A percentile compares a stretch with the other conserved stretches of the same genome.
phyloP scores from a whole-genome alignment of 2,113 vertebrate genomes.

The Menura novaehollandiae region DNA sequence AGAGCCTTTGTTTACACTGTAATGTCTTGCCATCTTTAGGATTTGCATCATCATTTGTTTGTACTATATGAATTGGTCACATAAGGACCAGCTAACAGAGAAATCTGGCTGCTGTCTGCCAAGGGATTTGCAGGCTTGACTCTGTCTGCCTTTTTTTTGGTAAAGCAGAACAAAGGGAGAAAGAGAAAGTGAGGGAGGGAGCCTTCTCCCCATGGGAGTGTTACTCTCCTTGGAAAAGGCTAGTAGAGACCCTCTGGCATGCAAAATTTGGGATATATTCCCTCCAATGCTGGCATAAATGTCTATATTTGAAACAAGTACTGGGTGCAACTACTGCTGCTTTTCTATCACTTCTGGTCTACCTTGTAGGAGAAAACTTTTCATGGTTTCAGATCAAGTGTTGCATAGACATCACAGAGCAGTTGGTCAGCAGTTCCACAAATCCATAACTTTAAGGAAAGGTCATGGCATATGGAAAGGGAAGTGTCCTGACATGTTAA shows the following conservation, averaged over 20 bases:
- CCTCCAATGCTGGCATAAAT: background rate
- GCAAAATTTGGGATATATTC: background rate
- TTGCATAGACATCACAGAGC: background rate
- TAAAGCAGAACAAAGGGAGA: background rate
- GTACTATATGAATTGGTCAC: background rate
- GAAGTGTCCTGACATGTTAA: background rate
- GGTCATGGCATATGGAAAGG: background rate
- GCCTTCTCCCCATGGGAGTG: background rate
- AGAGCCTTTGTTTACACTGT: background rate
- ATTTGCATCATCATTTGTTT: constrained; percentile 20
- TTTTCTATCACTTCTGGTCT: background rate
- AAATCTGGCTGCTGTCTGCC: background rate
- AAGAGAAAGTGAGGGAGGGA: background rate
- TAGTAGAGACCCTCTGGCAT: background rate
- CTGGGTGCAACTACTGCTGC: background rate
- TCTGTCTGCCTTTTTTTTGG: background rate
- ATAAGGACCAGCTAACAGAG: background rate
- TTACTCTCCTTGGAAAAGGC: background rate
- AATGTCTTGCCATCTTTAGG: constrained; percentile 1
- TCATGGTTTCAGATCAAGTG: background rate
- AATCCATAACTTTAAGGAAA: background rate
- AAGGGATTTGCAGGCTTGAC: background rate
- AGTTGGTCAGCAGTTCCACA: background rate
- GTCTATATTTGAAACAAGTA: background rate
- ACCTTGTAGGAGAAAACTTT: background rate